These are phyloP conservation scores for Dermochelys coriacea DNA, from an alignment of 2,797 vertebrate genomes.

Conservation along the genomic window DNA sequence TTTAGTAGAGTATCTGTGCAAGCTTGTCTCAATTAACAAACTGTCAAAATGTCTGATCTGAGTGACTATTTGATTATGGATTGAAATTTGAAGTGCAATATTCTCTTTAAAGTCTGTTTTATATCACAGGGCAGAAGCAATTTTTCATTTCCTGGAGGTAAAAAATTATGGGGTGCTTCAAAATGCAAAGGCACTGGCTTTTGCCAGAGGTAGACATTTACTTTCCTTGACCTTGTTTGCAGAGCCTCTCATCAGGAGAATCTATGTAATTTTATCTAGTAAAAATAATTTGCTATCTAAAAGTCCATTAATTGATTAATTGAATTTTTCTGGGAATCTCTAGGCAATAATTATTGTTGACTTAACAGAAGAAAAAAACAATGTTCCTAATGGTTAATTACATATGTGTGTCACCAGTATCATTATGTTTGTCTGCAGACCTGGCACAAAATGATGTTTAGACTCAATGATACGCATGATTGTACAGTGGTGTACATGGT, in stretches of 20 bases:
- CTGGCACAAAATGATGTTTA: constrained; percentile 29
- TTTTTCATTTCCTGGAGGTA: constrained; percentile 45
- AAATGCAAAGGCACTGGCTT: constrained; percentile 35
- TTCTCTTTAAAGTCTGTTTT: constrained; percentile 44
- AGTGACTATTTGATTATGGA: constrained; percentile 29
- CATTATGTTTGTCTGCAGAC: constrained; percentile 46
- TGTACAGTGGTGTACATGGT: not conserved
- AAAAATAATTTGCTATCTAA: constrained; percentile 58
- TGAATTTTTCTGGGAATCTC: constrained; percentile 49
- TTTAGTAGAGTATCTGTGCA: not conserved
- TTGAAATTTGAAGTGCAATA: constrained; percentile 16
- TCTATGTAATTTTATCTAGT: constrained; percentile 48
- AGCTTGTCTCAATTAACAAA: constrained; percentile 29
- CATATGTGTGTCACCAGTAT: constrained; percentile 28
- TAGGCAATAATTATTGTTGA: constrained; percentile 59
- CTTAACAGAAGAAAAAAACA: constrained; percentile 65
- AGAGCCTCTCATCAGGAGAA: constrained; percentile 52
- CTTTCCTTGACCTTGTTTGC: constrained; percentile 54
- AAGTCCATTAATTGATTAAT: constrained; percentile 61
- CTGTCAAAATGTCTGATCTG: not conserved
- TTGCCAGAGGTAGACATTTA: constrained; percentile 37
- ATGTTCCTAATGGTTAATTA: constrained; percentile 37
- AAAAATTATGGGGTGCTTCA: not conserved
- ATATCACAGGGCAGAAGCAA: constrained; percentile 35
- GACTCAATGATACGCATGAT: not conserved